Base-by-base conservation (phyloP, 2,113 vertebrate species). In the Fregata magnificens region DNA sequence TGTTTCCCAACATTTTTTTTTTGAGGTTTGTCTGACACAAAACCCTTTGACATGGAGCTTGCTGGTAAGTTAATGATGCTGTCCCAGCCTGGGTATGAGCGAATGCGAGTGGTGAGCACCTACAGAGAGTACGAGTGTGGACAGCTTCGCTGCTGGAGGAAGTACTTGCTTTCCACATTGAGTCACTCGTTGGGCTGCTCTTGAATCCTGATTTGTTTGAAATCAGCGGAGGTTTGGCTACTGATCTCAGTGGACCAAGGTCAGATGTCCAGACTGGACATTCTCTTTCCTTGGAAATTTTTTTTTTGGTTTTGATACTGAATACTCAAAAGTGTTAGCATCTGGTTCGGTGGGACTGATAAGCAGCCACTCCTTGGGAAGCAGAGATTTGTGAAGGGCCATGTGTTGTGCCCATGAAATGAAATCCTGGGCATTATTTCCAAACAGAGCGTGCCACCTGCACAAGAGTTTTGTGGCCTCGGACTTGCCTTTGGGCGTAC, bases 351-450 rank as follows among this genome's bases (percentile, higher is more conserved):
- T 24, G 34, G 49, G 16, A 47, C 13, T 38, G 7, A 34, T 29
- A 38, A 56, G 19, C 10, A 47, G 26, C 45, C 85, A 3, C 24
- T 80, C 40, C 9, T 74, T 28, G 34, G 34, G 66, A 77, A 82
- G 50, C 25, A 70, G 62, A 58, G 22, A 55, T 61, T 44, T 13
- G 6, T 29, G 34, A 79, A 71, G 10, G 32, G 18, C 24, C 2
- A 0, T 1, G 5, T 2, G 2, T 5, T 44, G 34, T 21, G 42
- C 24, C 42, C 32, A 21, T 32, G 31, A 76, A 49, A 31, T 22
- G 28, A 44, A 71, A 58, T 63, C 44, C 44, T 69, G n/a, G 44
- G 5, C 10, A 0, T 42, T 62, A 5, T 13, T 73, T 32, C 44
- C 66, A 42, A 70, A 62, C 10, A 26, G 10, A 40, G 9, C 13